phyloP scores from a whole-genome alignment of 2,888 invertebrate species.

The Allygus modestus region DNA sequence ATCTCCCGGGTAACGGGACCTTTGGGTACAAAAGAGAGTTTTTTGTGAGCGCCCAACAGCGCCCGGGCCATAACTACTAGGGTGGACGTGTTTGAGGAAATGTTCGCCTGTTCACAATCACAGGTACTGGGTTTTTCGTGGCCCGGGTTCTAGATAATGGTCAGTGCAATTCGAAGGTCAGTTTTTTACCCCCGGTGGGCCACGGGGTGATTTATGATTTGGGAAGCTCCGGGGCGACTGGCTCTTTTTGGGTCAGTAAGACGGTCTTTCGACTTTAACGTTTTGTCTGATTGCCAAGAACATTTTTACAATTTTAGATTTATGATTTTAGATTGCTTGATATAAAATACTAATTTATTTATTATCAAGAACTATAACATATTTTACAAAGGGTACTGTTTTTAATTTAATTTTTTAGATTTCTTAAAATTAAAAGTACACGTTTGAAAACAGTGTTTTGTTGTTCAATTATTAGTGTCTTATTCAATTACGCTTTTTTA shows the following conservation, averaged over 20 bases:
- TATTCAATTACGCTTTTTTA: no score
- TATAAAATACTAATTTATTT: no score
- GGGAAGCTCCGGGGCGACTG: conserved; percentile 24
- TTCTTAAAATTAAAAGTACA: no score
- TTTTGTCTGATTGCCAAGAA: background rate
- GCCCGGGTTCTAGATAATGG: conserved; percentile 49
- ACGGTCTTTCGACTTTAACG: background rate
- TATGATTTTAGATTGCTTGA: no score
- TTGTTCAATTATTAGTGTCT: no score
- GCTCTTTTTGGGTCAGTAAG: conserved; percentile 41
- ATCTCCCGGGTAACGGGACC: conserved; percentile 7
- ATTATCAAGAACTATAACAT: no score
- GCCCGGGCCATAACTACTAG: conserved; percentile 11
- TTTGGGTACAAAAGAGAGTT: background rate
- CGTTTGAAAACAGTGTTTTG: no score
- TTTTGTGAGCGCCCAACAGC: conserved; percentile 26
- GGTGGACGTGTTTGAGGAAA: conserved; percentile 52
- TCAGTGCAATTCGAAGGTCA: conserved; percentile 57
- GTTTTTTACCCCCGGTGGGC: conserved; percentile 44
- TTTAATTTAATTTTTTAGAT: no score
- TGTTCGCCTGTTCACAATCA: conserved; percentile 19
- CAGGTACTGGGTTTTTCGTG: conserved; percentile 45
- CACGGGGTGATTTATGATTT: conserved; percentile 51
- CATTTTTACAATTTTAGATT: background rate
- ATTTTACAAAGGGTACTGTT: no score